Conservation (phyloP, 2,113 vertebrate species). For the Ondatra zibethicus region DNA sequence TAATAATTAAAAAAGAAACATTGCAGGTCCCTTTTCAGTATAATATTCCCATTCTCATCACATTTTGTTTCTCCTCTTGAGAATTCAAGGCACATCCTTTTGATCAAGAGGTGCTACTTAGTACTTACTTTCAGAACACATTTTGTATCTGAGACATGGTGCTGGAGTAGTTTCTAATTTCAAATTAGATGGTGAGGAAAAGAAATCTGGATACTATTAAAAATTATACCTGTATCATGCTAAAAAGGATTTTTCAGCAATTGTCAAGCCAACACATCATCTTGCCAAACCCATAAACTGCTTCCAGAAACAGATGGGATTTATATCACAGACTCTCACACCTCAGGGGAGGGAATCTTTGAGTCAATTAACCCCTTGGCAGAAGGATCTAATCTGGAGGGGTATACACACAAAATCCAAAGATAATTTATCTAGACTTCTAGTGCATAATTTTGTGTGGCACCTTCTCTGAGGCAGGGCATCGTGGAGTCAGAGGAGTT, state of each 20-base stretch:
- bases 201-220: slow-evolving; percentile 84
- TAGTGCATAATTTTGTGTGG: slow-evolving; percentile 70
- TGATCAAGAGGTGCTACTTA: slow-evolving; percentile 38
- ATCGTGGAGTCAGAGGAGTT: not conserved
- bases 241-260: slow-evolving; percentile 79
- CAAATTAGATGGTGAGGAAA: slow-evolving; percentile 76
- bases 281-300: slow-evolving; percentile 84
- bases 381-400: slow-evolving; percentile 65
- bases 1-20: not conserved
- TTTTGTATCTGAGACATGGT: slow-evolving; percentile 61
- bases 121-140: slow-evolving; percentile 57
- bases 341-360: slow-evolving; percentile 78
- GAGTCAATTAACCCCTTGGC: slow-evolving; percentile 84
- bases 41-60: slow-evolving; percentile 30
- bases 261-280: slow-evolving; percentile 75
- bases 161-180: slow-evolving; percentile 76
- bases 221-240: slow-evolving; percentile 80
- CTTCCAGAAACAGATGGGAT: slow-evolving; percentile 82
- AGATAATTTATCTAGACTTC: slow-evolving; percentile 84
- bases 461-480: not conserved
- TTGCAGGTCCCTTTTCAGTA: not conserved
- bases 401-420: slow-evolving; percentile 71
- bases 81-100: slow-evolving; percentile 48
- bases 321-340: slow-evolving; percentile 73
- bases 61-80: not conserved